Conservation (phyloP, 2,888 invertebrate species). For the Geotrupes spiniger region DNA sequence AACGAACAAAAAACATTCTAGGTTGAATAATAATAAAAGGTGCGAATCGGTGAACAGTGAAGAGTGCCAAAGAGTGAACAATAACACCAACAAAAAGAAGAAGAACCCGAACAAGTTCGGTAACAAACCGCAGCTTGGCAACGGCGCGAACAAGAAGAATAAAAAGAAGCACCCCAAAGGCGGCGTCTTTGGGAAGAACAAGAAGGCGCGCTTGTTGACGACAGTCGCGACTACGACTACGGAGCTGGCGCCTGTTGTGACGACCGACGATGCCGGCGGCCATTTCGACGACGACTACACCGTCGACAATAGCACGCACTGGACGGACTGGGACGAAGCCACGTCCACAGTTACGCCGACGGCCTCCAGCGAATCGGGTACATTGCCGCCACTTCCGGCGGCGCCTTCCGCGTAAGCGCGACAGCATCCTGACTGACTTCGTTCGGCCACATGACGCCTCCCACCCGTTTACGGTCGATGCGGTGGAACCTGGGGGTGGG, state of each 20-base stretch:
- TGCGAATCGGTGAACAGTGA: slow-evolving; percentile 35
- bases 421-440: slow-evolving; percentile 44
- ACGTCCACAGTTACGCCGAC: slow-evolving; percentile 31
- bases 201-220: slow-evolving; percentile 32
- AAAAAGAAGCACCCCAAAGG: slow-evolving; percentile 52
- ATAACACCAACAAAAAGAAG: slow-evolving; percentile 52
- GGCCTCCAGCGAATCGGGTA: slow-evolving; percentile 36
- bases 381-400: slow-evolving; percentile 22
- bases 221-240: slow-evolving; percentile 52
- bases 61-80: slow-evolving; percentile 48
- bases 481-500: slow-evolving; percentile 15
- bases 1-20: slow-evolving; percentile 35
- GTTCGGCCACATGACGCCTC: slow-evolving; percentile 21
- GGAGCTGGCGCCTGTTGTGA: slow-evolving; percentile 54
- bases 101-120: slow-evolving; percentile 48
- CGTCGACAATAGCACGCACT: slow-evolving; percentile 46
- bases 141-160: slow-evolving; percentile 48
- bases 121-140: slow-evolving; percentile 21
- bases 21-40: slow-evolving; percentile 26
- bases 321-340: slow-evolving; percentile 46
- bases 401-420: slow-evolving; percentile 13
- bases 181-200: slow-evolving; percentile 45
- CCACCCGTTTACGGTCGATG: slow-evolving; percentile 22
- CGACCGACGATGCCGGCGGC: slow-evolving; percentile 37
- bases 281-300: slow-evolving; percentile 45